phyloP scores from a whole-genome alignment of 2,113 vertebrate genomes.

The Suricata suricatta region DNA sequence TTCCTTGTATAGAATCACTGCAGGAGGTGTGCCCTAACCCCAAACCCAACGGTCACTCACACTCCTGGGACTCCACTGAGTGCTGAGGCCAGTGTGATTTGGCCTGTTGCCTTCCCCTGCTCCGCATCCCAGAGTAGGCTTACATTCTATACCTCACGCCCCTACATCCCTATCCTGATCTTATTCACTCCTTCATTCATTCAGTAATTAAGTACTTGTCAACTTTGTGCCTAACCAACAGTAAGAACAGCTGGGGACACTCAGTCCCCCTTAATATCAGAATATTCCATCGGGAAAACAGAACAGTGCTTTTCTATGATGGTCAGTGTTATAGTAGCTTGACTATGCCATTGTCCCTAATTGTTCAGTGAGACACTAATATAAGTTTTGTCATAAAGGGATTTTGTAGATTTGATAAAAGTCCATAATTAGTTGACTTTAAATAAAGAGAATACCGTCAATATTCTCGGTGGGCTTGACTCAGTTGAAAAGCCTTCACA shows the following conservation, averaged over 20 bases:
- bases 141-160: not conserved
- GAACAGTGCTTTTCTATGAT: not conserved
- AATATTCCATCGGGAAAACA: not conserved
- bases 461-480: not conserved
- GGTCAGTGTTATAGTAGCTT: not conserved
- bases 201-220: not conserved
- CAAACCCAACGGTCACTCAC: slow-evolving; percentile 57
- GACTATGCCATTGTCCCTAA: not conserved
- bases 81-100: slow-evolving; percentile 26
- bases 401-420: not conserved
- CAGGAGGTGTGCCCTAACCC: not conserved
- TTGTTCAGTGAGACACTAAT: not conserved
- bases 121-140: not conserved
- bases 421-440: not conserved
- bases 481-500: not conserved
- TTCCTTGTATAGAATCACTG: not conserved
- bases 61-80: slow-evolving; percentile 30
- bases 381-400: not conserved
- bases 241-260: not conserved
- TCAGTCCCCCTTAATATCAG: not conserved
- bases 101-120: not conserved
- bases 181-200: not conserved
- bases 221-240: not conserved
- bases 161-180: not conserved
- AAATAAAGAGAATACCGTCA: not conserved